Percentiles rank a stretch among this genome's conserved stretches.
phyloP scores from a whole-genome alignment of 2,797 vertebrate species.

The Gallinago nigripennis region DNA sequence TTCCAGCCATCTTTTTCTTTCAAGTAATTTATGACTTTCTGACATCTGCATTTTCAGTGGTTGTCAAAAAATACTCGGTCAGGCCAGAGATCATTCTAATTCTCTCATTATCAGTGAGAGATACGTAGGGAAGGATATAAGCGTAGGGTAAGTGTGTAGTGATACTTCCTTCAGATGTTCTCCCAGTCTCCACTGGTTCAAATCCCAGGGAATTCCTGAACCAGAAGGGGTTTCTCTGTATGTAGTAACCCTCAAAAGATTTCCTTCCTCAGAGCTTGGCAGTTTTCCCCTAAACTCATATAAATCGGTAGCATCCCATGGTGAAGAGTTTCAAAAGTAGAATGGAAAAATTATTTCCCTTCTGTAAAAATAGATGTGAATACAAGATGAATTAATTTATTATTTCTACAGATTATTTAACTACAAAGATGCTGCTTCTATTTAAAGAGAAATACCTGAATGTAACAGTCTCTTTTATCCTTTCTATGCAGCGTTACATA shows the following conservation, averaged over 20 bases:
- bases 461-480: background rate
- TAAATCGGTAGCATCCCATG: background rate
- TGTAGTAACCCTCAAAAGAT: background rate
- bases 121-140: background rate
- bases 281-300: background rate
- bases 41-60: background rate
- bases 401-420: background rate
- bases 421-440: background rate
- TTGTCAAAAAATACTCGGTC: background rate
- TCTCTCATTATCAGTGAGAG: background rate
- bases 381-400: background rate
- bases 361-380: background rate
- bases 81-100: background rate
- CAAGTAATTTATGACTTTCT: background rate
- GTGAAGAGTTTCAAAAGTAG: background rate
- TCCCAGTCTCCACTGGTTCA: background rate
- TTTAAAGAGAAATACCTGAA: constrained; percentile 1
- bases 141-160: background rate
- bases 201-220: background rate
- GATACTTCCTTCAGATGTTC: background rate
- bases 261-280: background rate
- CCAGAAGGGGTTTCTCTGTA: background rate
- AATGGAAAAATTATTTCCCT: background rate
- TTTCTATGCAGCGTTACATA: background rate
- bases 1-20: background rate